Evolutionary conservation across 2,797 vertebrate genomes (phyloP).

Genomic region (Chlorospingus flavigularis): DNA sequence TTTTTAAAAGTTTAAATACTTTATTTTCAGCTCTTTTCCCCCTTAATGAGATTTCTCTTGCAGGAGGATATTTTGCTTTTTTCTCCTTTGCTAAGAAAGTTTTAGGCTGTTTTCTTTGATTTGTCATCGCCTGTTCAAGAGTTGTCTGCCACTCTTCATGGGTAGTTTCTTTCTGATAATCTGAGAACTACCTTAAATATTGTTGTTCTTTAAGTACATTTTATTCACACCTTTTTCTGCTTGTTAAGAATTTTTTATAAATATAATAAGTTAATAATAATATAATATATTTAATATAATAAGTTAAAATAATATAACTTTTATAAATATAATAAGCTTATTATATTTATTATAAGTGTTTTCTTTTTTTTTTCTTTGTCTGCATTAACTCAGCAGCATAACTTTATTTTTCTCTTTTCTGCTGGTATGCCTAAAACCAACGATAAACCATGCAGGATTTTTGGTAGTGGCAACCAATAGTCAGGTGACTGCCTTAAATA

Average conservation of each 20-base stretch:
- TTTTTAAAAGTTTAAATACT: background rate
- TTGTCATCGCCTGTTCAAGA: background rate
- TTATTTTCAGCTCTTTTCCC: background rate
- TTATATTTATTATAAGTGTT: background rate
- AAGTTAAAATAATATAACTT: too few species aligned
- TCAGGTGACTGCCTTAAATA: background rate
- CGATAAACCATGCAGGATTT: background rate
- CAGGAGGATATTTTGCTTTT: background rate
- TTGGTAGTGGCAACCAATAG: background rate
- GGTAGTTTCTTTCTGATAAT: background rate
- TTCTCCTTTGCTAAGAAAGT: background rate
- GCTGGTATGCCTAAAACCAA: background rate
- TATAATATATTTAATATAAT: too few species aligned
- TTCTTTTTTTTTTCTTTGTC: background rate
- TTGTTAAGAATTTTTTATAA: background rate
- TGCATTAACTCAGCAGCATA: background rate
- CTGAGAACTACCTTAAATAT: background rate
- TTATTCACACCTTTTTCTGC: background rate
- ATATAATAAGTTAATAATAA: too few species aligned
- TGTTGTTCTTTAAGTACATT: background rate
- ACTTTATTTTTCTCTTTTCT: background rate
- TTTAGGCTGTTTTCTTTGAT: background rate
- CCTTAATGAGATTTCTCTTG: background rate
- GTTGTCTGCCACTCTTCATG: background rate
- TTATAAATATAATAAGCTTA: background rate